A percentile compares a stretch with the other conserved stretches of the same genome.
phyloP scores from a whole-genome alignment of 1,140 invertebrate genomes.

The Leucophenga varia region DNA sequence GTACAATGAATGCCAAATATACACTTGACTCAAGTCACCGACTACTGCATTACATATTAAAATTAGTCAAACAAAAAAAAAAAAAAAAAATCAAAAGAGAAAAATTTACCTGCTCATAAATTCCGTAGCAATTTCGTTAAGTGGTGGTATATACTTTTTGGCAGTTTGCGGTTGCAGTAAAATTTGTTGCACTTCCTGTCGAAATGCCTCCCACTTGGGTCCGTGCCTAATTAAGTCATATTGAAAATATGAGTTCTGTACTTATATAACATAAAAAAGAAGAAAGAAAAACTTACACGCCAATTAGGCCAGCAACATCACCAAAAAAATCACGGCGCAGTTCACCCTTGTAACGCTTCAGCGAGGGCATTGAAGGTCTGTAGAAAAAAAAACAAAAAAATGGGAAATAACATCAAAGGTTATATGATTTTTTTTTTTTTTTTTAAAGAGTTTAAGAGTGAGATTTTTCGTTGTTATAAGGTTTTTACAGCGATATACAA shows the following conservation, averaged over 20 bases:
- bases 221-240: conserved; percentile 68
- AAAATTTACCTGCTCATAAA: conserved; percentile 67
- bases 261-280: no score
- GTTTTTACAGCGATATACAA: no score
- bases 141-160: conserved; percentile 69
- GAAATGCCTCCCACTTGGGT: conserved; percentile 77
- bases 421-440: no score
- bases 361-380: conserved; percentile 75
- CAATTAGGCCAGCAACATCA: conserved; percentile 72
- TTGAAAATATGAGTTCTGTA: no score
- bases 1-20: no score
- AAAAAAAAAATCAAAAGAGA: not conserved
- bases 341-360: conserved; percentile 76
- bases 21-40: not conserved
- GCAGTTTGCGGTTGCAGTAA: conserved; percentile 76
- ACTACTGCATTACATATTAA: no score
- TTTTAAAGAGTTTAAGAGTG: no score
- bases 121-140: conserved; percentile 73
- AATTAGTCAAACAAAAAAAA: not conserved
- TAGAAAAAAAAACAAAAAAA: conserved; percentile 1
- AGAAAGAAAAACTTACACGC: conserved; percentile 65
- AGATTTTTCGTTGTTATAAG: no score
- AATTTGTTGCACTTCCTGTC: conserved; percentile 81
- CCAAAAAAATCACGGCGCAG: conserved; percentile 73
- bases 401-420: conserved; percentile 1